phyloP scores from a whole-genome alignment of 2,888 invertebrate genomes.

The Hypomecis atomaria region DNA sequence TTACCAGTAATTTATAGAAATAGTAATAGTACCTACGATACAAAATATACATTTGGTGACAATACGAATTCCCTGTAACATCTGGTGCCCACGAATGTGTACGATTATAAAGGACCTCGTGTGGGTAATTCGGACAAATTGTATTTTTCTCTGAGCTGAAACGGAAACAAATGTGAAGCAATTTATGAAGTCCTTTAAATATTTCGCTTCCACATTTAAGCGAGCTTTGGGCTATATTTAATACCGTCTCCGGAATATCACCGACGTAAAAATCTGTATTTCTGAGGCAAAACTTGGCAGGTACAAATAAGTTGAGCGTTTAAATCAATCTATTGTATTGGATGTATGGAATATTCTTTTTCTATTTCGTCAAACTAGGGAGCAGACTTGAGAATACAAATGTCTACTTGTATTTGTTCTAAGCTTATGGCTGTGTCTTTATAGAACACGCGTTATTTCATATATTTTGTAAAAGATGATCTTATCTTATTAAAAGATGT shows the following conservation, averaged over 20 bases:
- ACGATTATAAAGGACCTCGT: constrained; percentile 36
- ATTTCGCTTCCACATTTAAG: constrained; percentile 8
- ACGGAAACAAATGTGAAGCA: constrained; percentile 32
- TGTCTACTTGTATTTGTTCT: constrained; percentile 48
- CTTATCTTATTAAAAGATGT: too few species aligned
- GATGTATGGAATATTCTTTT: constrained; percentile 5
- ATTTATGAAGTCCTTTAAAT: constrained; percentile 30
- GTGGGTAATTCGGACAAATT: constrained; percentile 48
- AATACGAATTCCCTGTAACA: constrained; percentile 40
- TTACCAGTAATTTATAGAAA: constrained; percentile 10
- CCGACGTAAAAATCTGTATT: background rate
- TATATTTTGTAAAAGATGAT: too few species aligned
- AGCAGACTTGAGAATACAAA: constrained; percentile 45
- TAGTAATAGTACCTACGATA: background rate
- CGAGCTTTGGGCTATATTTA: constrained; percentile 9
- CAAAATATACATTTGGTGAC: constrained; percentile 22
- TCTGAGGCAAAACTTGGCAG: background rate
- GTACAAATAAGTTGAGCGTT: background rate
- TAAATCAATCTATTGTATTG: background rate
- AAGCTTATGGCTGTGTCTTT: constrained; percentile 21
- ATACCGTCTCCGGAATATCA: background rate
- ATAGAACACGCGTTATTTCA: too few species aligned
- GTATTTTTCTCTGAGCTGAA: constrained; percentile 37
- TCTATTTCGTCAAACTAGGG: constrained; percentile 35
- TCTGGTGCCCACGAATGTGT: constrained; percentile 38